phyloP scores from a whole-genome alignment of 2,113 vertebrate species.

The Tenrec ecaudatus region DNA sequence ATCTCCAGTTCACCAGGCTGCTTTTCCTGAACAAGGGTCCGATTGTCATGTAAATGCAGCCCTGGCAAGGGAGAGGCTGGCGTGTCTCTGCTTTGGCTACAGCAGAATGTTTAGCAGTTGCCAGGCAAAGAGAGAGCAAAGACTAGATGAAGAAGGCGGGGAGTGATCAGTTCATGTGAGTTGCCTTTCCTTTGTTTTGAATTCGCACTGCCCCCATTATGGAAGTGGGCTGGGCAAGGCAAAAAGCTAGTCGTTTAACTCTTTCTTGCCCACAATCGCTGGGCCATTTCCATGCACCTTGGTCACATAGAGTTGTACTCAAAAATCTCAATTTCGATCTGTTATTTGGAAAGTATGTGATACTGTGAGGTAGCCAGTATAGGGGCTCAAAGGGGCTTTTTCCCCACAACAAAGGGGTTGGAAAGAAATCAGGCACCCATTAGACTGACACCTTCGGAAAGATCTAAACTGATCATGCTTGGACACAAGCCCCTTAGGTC shows the following conservation, averaged over 20 bases:
- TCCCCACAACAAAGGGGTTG: no score
- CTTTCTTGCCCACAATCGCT: neutral
- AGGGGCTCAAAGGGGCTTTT: no score
- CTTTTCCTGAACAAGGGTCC: slow-evolving; percentile 32
- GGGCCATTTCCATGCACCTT: neutral
- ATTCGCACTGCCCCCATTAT: neutral
- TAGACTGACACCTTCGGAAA: no score
- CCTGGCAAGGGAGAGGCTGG: neutral
- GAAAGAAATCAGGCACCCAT: no score
- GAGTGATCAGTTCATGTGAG: neutral
- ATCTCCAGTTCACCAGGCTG: neutral
- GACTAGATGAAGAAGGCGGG: neutral
- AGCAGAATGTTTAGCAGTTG: neutral
- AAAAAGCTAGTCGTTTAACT: neutral
- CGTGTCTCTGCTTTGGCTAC: slow-evolving; percentile 15
- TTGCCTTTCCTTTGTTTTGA: slow-evolving; percentile 17
- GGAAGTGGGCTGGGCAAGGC: neutral
- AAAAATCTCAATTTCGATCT: neutral
- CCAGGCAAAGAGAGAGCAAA: neutral
- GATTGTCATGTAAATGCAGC: slow-evolving; percentile 21
- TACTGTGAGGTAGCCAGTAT: no score
- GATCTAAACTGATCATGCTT: no score
- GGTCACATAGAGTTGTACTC: neutral
- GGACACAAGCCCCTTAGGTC: no score
- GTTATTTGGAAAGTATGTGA: slow-evolving; percentile 22